Conservation (phyloP, 2,888 invertebrate species). For the Dasypolia templi region DNA sequence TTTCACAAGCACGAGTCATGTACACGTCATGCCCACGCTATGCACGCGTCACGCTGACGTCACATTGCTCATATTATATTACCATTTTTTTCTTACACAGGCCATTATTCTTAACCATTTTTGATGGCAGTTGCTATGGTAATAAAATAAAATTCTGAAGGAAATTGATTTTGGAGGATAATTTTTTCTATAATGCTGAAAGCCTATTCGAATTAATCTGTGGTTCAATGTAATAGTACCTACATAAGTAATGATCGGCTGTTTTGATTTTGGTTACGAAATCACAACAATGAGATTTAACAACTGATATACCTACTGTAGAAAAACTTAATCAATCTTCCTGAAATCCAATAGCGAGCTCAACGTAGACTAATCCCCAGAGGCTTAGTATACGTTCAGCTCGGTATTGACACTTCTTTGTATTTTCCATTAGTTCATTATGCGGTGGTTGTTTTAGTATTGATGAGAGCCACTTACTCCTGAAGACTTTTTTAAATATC, state of each 20-base stretch:
- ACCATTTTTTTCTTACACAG: slow-evolving; percentile 37
- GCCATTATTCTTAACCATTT: slow-evolving; percentile 16
- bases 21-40: slow-evolving; percentile 13
- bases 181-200: background rate
- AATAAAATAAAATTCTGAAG: slow-evolving; percentile 6
- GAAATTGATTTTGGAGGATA: slow-evolving; percentile 15
- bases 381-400: too few relatives aligned
- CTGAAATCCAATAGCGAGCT: too few relatives aligned
- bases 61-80: slow-evolving; percentile 28
- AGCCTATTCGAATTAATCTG: background rate
- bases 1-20: slow-evolving; percentile 41
- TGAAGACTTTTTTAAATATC: background rate
- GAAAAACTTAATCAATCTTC: background rate
- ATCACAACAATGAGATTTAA: background rate
- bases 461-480: background rate
- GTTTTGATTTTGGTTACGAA: background rate
- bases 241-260: background rate
- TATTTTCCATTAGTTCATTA: background rate
- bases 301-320: too few relatives aligned
- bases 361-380: too few relatives aligned
- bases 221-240: background rate
- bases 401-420: too few relatives aligned
- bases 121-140: slow-evolving; percentile 11
- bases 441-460: background rate
- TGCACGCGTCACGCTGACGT: slow-evolving; percentile 9